Evolutionary conservation across 2,113 vertebrate species (phyloP).

Genomic region (Poeciliopsis occidentalis): DNA sequence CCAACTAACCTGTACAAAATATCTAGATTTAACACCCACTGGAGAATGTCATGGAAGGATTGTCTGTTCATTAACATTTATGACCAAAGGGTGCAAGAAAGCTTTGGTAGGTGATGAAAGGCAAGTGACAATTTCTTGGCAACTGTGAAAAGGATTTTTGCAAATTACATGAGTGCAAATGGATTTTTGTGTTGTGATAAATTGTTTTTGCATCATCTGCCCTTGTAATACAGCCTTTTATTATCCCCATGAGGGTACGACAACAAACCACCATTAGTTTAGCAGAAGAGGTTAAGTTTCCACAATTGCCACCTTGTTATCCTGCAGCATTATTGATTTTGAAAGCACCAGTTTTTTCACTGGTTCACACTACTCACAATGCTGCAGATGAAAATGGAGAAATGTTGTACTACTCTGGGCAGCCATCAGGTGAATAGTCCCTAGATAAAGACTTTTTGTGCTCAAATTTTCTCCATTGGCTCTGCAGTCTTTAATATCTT

Average conservation of each 20-base stretch:
- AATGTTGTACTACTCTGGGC: constrained; percentile 7
- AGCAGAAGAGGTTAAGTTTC: constrained; percentile 26
- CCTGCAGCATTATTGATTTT: constrained; percentile 46
- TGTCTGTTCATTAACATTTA: neutral
- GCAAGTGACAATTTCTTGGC: neutral
- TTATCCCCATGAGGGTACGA: constrained; percentile 3
- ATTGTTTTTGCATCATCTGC: constrained; percentile 10
- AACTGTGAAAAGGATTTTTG: constrained; percentile 2
- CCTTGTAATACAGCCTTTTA: constrained; percentile 17
- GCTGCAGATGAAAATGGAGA: constrained; percentile 11
- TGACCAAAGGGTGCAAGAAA: neutral
- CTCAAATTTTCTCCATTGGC: neutral
- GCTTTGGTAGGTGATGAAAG: neutral
- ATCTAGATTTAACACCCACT: neutral
- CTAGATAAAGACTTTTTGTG: neutral
- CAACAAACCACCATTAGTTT: constrained; percentile 27
- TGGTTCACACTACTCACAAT: neutral
- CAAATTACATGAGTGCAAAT: constrained; percentile 1
- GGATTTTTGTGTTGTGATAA: constrained; percentile 3
- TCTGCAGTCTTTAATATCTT: neutral
- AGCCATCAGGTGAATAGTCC: constrained; percentile 5
- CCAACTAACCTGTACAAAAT: neutral
- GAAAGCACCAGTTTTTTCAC: constrained; percentile 9
- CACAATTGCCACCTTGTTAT: constrained; percentile 40
- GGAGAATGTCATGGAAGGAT: neutral